Conservation (phyloP, 1,140 invertebrate genomes). For the Drosophila lacertosa region DNA sequence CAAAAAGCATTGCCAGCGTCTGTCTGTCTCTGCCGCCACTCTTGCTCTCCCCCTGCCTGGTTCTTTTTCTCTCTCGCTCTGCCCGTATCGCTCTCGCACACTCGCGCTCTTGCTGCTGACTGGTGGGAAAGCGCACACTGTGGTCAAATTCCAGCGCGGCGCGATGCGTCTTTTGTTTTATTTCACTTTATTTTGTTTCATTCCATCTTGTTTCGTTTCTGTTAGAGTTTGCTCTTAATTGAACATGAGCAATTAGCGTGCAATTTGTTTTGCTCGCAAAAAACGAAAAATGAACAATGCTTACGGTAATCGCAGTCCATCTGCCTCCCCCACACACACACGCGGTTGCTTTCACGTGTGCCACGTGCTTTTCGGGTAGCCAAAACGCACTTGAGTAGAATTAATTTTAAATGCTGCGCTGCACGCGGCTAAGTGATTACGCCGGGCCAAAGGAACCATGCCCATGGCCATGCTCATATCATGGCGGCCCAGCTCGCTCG, state of each 20-base stretch:
- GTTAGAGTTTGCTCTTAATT: constrained; percentile 71
- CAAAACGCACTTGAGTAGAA: constrained; percentile 83
- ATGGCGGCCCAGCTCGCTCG: constrained; percentile 33
- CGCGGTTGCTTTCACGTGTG: constrained; percentile 47
- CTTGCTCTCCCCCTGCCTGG: not conserved
- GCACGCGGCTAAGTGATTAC: constrained; percentile 82
- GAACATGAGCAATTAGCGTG: constrained; percentile 83
- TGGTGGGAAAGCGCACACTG: constrained; percentile 50
- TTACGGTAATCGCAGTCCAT: constrained; percentile 60
- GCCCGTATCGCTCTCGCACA: not conserved
- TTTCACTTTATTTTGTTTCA: constrained; percentile 10
- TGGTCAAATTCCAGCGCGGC: constrained; percentile 45
- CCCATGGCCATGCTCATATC: not conserved
- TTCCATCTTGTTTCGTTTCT: constrained; percentile 18
- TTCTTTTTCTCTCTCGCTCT: not conserved
- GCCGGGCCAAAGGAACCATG: constrained; percentile 47
- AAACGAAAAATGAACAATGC: constrained; percentile 20
- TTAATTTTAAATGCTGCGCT: constrained; percentile 83
- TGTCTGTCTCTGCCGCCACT: constrained; percentile 14
- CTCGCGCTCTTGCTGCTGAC: not conserved
- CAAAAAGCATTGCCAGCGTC: constrained; percentile 64
- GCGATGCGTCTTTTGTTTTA: not conserved
- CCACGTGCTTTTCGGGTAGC: constrained; percentile 61
- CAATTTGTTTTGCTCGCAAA: constrained; percentile 77
- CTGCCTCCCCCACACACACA: not conserved